Evolutionary conservation across 1,140 invertebrate species (phyloP), one percentile per base, ranked within the genome.

Genomic region (Drosophila willistoni): DNA sequence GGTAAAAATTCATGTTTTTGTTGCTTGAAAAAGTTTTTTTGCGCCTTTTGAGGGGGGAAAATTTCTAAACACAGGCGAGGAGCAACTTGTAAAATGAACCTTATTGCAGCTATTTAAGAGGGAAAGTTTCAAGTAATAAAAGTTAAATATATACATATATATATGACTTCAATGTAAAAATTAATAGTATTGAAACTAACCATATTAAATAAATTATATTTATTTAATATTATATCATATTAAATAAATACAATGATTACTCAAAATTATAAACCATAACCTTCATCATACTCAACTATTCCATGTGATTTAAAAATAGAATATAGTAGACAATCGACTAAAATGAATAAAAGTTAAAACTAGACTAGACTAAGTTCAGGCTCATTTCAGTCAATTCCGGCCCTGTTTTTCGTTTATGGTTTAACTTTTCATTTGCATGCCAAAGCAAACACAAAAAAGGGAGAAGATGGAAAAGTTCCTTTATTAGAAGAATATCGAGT

Each of bases 1-100:
- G 77, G 81, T 89, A 89, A 69, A 89, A 89, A 81, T 84, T 89
- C 73, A 71, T 74, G 72, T 89, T 89, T 73, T 71, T 74, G 19
- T 66, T 60, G 33, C 25, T 68, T 44, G 44, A 39, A 68, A 81
- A 87, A 89, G 57, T 64, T 77, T 29, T 29, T 69, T 65, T 51
- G 29, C 54, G 41, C 22, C 47, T 29, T 39, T 41, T 39, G 10
- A 12, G 17, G 22, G 12, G 12, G 12, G 17, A 3, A 5, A 22
- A 51, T 51, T 22, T 61, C 47, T 71, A 56, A 69, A 64, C 25
- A 42, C 34, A 25, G 56, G 19, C 17, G 2, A 14, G 55, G 42
- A 47, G 36, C 1, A 39, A 19, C 7, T 34, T 57, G 29, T 17
- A 10, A 14, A 34, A 33, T n/a, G 29, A 57, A n/a, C 17, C 66